Percentiles rank a stretch among this genome's conserved stretches.
Evolutionary conservation across 2,113 vertebrate species (phyloP).

Genomic region (Cephalopterus ornatus): DNA sequence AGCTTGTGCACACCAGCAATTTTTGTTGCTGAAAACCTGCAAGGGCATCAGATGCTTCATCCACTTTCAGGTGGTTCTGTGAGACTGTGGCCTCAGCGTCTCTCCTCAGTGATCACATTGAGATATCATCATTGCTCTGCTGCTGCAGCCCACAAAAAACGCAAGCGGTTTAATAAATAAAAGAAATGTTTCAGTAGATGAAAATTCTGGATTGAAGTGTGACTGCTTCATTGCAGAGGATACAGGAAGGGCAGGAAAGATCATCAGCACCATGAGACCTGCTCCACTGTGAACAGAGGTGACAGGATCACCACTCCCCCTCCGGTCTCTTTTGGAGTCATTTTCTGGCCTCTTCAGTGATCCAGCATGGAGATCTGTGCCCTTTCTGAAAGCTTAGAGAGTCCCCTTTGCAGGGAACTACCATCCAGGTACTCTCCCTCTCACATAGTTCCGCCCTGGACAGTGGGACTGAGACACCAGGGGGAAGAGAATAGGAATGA

Average conservation of each 20-base stretch:
- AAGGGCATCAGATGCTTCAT: not conserved
- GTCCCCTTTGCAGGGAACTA: not conserved
- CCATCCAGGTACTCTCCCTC: not conserved
- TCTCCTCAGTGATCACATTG: not conserved
- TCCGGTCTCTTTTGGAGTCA: not conserved
- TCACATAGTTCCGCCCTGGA: not conserved
- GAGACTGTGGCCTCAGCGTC: not conserved
- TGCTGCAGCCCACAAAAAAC: not conserved
- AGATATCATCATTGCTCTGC: not conserved
- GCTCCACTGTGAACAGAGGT: not conserved
- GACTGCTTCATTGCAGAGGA: not conserved
- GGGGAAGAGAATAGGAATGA: not conserved
- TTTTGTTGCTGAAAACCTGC: not conserved
- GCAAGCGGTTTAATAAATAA: not conserved
- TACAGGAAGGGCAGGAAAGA: not conserved
- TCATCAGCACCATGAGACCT: not conserved
- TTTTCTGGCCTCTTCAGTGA: not conserved
- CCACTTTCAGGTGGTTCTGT: not conserved
- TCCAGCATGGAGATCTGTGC: not conserved
- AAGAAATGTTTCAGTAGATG: not conserved
- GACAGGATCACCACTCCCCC: not conserved
- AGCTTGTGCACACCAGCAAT: fast-evolving
- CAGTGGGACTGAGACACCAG: not conserved
- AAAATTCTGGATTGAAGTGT: not conserved
- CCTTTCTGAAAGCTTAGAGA: not conserved